Conservation (phyloP, 2,888 invertebrate species). For the Melinaea menophilus region DNA sequence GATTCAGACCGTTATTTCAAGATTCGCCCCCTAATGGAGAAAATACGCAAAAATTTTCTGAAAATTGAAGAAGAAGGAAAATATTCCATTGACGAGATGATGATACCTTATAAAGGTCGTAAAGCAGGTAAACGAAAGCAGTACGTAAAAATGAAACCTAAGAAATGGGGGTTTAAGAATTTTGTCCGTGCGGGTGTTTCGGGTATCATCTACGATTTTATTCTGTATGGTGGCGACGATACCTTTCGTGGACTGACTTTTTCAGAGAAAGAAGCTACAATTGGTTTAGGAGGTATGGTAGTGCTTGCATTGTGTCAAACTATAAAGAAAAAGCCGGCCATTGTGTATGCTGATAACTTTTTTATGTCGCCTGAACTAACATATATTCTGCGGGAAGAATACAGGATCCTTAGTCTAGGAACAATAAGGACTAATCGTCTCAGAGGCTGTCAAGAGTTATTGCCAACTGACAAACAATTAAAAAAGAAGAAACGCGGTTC, state of each 20-base stretch:
- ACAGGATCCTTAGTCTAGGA: too few species aligned
- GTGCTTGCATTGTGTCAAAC: conserved; percentile 23
- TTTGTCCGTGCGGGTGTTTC: conserved; percentile 39
- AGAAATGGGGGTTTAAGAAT: conserved; percentile 43
- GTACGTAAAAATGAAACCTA: conserved; percentile 42
- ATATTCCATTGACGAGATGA: conserved; percentile 42
- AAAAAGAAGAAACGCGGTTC: too few species aligned
- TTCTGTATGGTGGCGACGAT: conserved; percentile 40
- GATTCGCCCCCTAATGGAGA: too few species aligned
- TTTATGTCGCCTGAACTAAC: too few species aligned
- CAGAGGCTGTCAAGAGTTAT: too few species aligned
- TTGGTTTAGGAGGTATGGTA: conserved; percentile 5
- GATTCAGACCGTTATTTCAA: too few species aligned
- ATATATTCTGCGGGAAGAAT: too few species aligned
- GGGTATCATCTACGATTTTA: conserved; percentile 43
- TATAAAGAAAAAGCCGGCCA: conserved; percentile 21
- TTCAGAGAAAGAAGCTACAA: conserved; percentile 28
- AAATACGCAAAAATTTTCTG: too few species aligned
- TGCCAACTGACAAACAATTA: too few species aligned
- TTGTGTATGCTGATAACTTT: too few species aligned
- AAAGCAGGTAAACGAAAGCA: conserved; percentile 40
- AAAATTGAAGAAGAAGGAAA: conserved; percentile 30
- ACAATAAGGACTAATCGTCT: too few species aligned
- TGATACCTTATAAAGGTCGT: conserved; percentile 43
- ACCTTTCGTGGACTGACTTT: conserved; percentile 35